Evolutionary conservation across 2,888 invertebrate species (phyloP), one percentile per base, ranked within the genome.

Genomic region (Melanostoma scalare): DNA sequence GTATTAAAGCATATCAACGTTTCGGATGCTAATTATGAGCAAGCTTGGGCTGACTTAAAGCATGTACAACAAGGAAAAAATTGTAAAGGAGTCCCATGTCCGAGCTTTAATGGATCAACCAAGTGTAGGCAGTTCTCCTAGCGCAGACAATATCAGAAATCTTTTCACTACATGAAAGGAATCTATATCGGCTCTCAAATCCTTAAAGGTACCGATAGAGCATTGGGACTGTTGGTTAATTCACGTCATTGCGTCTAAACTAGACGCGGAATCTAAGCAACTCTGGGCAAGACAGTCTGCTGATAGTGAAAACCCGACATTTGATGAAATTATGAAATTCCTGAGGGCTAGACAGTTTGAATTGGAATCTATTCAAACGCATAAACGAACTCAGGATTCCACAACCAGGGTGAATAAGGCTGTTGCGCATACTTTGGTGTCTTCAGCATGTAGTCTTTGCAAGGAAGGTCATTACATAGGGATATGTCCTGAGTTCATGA

Each of bases 331-430:
- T 20, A 9, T 36, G 6, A 2, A 48, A 35, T 48, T 36, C 20
- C 20, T 48, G 8, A 3, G 33, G 35, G 44, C 3, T 35, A 48
- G 56, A 46, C 42, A 53, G 33, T 68, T 68, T 35, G 55, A 68
- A 36, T 20, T 55, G 9, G 67, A 67, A 10, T 35, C 44, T 33
- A 33, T 33, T 10, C 31, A 35, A 55, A 3, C 44, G 20, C 44
- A 44, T 10, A 46, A 46, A 46, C 44, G 44, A 46, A 46, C 1
- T 46, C 10, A 5, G 42, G 20, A 4, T 55, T 33, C 1, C 8
- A 30, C 8, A 44, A 42, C 38, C 4, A n/a, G 10, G 20, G 38
- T 36, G 8, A 36, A 2, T 4, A 52, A 53, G 33, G 10, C 35
- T 36, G 44, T 42, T 67, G 20, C 20, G 20, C 55, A 44, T 10